These are phyloP conservation scores for Vanacampus margaritifer DNA, from an alignment of 2,113 vertebrate genomes.

Conservation along the genomic window DNA sequence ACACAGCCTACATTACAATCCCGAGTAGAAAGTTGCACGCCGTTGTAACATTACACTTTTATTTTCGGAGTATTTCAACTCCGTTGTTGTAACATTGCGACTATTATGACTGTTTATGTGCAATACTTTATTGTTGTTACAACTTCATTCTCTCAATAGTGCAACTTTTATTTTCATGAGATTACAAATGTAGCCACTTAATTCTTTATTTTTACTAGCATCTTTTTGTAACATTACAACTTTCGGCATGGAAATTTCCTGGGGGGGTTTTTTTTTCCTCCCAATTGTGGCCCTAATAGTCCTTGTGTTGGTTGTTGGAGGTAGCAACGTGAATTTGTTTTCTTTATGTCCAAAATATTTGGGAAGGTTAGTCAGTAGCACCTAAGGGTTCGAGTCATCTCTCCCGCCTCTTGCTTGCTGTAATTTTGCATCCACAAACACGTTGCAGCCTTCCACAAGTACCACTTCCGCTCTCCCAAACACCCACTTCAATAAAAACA, in stretches of 20 bases:
- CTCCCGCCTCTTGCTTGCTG: slow-evolving; percentile 63
- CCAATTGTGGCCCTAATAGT: slow-evolving; percentile 17
- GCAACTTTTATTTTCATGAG: neutral
- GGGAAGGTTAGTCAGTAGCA: slow-evolving; percentile 68
- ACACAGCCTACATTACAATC: no score
- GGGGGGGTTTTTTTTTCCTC: neutral
- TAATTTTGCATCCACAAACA: slow-evolving; percentile 64
- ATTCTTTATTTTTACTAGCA: neutral
- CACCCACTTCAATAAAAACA: slow-evolving; percentile 74
- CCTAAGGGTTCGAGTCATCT: slow-evolving; percentile 74
- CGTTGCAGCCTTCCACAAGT: slow-evolving; percentile 53
- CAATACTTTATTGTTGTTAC: neutral
- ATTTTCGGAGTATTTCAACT: neutral
- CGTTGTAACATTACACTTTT: no score
- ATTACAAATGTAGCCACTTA: neutral
- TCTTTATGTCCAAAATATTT: slow-evolving; percentile 22
- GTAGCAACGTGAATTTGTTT: slow-evolving; percentile 47
- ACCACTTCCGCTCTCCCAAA: slow-evolving; percentile 29
- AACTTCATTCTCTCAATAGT: neutral
- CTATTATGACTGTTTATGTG: neutral
- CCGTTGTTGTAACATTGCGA: neutral
- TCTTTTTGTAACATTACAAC: neutral
- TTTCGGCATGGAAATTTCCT: no score
- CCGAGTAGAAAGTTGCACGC: no score
- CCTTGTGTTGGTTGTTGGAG: slow-evolving; percentile 57